Evolutionary conservation across 1,140 invertebrate genomes (phyloP).

Genomic region (Dolichoris vasculosae): DNA sequence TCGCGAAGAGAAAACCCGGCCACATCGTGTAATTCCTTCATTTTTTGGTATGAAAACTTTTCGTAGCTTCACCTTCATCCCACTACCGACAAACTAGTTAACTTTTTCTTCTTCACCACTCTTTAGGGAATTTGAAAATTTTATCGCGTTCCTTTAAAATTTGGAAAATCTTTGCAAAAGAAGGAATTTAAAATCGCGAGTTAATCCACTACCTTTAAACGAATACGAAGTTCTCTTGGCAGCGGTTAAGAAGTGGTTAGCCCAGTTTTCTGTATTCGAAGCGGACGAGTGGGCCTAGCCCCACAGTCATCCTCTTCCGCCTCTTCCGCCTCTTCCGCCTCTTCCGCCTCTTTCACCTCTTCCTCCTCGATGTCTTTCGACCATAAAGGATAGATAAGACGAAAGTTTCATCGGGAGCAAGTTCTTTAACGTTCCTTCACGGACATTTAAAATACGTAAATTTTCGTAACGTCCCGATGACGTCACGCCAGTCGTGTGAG

Average conservation of each 20-base stretch:
- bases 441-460: conserved; percentile 65
- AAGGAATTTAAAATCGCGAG: conserved; percentile 16
- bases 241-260: conserved; percentile 50
- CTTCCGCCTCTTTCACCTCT: too few species aligned
- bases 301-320: conserved; percentile 48
- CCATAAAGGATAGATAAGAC: conserved; percentile 64
- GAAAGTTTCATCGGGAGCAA: conserved; percentile 55
- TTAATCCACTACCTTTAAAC: conserved; percentile 47
- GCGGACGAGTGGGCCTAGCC: neutral
- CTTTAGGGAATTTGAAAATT: too few species aligned
- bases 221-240: conserved; percentile 52
- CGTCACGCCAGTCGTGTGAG: too few species aligned
- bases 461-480: conserved; percentile 58
- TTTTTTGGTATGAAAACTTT: conserved; percentile 13
- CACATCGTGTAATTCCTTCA: conserved; percentile 30
- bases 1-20: neutral
- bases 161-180: neutral
- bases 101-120: too few species aligned
- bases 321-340: too few species aligned
- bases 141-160: neutral
- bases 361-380: conserved; percentile 58
- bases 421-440: conserved; percentile 46
- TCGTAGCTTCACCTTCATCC: too few species aligned
- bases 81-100: too few species aligned
- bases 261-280: conserved; percentile 55